Evolutionary conservation across 2,797 vertebrate genomes (phyloP), one percentile per base, ranked within the genome.

Genomic region (Centropyge bicolor): DNA sequence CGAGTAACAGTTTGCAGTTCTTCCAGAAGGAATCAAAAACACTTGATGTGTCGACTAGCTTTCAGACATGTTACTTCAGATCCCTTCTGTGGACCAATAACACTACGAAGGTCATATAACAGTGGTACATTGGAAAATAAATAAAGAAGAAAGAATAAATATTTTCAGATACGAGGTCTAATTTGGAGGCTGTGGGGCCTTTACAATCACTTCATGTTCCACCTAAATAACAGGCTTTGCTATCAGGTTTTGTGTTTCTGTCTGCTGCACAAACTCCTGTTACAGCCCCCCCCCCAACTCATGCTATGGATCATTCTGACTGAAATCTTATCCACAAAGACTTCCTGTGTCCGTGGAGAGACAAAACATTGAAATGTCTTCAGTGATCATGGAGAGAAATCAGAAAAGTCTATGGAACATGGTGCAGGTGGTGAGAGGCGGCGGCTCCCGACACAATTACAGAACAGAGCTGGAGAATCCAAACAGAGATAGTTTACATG

Each of bases 71-170:
- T 17, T 12, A 40, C 70, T 78, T 87, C 38, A 56, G 13, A 59
- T 51, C 71, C 77, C 31, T 17, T 38, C 20, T 41, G 49, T 35
- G 63, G 40, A 73, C 24, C n/a, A 24, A 0, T 14, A 14, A 65
- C 48, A 3, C 54, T 1, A 9, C 19, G 4, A 24, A 70, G 38
- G 31, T 69, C 35, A 4, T 1, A n/a, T 9, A 11, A 3, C 61
- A 83, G 64, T 8, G 45, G 76, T 81, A 11, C 3, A 19, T 1
- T 54, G 52, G 43, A 22, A 38, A 80, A 89, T 84, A 91, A 89
- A 89, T 84, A 80, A 36, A 55, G 69, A 31, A 70, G 6, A 31
- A 0, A 49, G 68, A 81, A 90, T 80, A 88, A 90, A 84, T 80
- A 87, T 46, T 6, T 54, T 40, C 11, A 22, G 35, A 72, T 36